Conservation (phyloP, 2,113 vertebrate genomes). For the Vidua macroura region DNA sequence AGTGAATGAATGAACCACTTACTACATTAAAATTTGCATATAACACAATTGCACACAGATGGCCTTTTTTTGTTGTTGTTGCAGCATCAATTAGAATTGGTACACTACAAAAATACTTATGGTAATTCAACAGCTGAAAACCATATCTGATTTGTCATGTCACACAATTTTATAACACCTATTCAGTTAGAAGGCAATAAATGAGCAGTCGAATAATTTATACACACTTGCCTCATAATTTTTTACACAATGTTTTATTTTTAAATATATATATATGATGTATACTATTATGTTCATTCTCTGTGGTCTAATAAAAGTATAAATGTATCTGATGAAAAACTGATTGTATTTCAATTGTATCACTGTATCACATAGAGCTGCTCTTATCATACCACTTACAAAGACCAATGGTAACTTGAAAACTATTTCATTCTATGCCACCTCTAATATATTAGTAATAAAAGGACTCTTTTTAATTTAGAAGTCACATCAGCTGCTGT, state of each 20-base stretch:
- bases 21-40: constrained; percentile 42
- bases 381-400: constrained; percentile 64
- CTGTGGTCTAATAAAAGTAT: constrained; percentile 73
- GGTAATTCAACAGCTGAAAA: constrained; percentile 65
- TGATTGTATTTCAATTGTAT: constrained; percentile 67
- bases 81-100: constrained; percentile 18
- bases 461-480: constrained; percentile 72
- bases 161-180: constrained; percentile 74
- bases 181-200: constrained; percentile 72
- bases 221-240: constrained; percentile 65
- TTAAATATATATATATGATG: constrained; percentile 67
- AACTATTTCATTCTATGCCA: constrained; percentile 60
- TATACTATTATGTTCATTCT: constrained; percentile 74
- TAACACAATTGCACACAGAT: constrained; percentile 26
- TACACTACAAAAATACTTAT: constrained; percentile 58
- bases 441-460: constrained; percentile 70
- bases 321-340: constrained; percentile 75
- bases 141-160: constrained; percentile 58
- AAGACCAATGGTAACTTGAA: constrained; percentile 76
- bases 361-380: constrained; percentile 18
- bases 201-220: constrained; percentile 73
- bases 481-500: constrained; percentile 61
- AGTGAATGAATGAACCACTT: constrained; percentile 45
- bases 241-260: constrained; percentile 74
- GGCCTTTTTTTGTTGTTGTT: constrained; percentile 13